These are phyloP conservation scores for Phrynocephalus versicolor DNA, from an alignment of 2,113 vertebrate species.

Conservation along the genomic window DNA sequence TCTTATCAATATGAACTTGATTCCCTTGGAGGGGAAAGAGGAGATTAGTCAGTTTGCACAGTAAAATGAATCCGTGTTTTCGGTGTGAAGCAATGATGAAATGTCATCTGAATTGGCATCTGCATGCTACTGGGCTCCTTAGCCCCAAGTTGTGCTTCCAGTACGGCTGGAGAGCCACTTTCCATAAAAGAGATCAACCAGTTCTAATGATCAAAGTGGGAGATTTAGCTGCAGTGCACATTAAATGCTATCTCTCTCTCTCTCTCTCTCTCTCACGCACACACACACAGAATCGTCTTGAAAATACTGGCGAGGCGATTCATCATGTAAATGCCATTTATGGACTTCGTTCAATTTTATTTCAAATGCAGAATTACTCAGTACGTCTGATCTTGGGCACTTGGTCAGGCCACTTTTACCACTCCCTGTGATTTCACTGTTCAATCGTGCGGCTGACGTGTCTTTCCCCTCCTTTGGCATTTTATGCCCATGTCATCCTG, in stretches of 20 bases:
- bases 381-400: conserved; percentile 26
- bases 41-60: conserved; percentile 37
- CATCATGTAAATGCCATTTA: conserved; percentile 38
- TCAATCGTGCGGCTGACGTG: background rate
- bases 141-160: conserved; percentile 39
- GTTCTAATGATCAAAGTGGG: conserved; percentile 42
- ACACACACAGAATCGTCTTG: conserved; percentile 31
- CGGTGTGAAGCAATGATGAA: conserved; percentile 19
- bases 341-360: background rate
- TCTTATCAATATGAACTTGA: conserved; percentile 25
- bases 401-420: conserved; percentile 15
- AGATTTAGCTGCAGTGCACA: conserved; percentile 45
- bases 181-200: conserved; percentile 56
- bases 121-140: conserved; percentile 45
- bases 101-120: conserved; percentile 43
- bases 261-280: no score
- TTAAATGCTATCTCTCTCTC: conserved; percentile 17
- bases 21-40: background rate
- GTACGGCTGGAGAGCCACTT: conserved; percentile 45
- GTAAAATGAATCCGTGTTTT: conserved; percentile 36
- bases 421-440: background rate
- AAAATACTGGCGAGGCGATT: conserved; percentile 27
- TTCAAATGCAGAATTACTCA: background rate
- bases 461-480: background rate
- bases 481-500: background rate